phyloP scores from a whole-genome alignment of 1,140 invertebrate genomes.

The Oryctes rhinoceros region DNA sequence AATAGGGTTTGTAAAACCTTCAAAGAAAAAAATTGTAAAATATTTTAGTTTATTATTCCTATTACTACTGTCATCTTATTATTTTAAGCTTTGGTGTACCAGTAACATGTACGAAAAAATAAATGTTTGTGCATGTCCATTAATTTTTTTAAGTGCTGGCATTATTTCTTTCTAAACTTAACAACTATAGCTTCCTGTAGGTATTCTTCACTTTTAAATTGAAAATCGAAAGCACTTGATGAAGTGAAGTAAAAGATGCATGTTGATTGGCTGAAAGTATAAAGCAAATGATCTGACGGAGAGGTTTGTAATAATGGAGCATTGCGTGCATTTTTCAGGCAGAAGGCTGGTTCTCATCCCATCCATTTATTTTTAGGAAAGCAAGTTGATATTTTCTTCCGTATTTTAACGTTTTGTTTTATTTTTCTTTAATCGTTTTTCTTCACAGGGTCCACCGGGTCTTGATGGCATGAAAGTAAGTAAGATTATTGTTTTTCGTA shows the following conservation, averaged over 20 bases:
- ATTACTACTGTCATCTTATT: slow-evolving; percentile 28
- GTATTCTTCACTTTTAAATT: not conserved
- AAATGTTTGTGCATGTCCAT: slow-evolving; percentile 62
- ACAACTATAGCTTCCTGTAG: slow-evolving; percentile 41
- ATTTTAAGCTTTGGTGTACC: slow-evolving; percentile 53
- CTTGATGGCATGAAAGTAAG: slow-evolving; percentile 79
- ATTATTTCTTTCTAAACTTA: slow-evolving; percentile 42
- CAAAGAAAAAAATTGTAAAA: slow-evolving; percentile 51
- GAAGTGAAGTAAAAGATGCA: not conserved
- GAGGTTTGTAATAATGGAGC: slow-evolving; percentile 15
- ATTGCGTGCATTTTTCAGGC: slow-evolving; percentile 37
- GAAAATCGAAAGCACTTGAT: slow-evolving; percentile 12
- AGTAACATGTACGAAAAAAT: slow-evolving; percentile 58
- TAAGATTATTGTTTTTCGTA: slow-evolving; percentile 34
- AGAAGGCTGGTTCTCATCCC: slow-evolving; percentile 38
- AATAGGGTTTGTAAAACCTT: slow-evolving; percentile 50
- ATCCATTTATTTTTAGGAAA: slow-evolving; percentile 41
- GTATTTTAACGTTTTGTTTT: slow-evolving; percentile 43
- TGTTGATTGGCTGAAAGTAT: not conserved
- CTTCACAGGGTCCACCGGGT: slow-evolving; percentile 74
- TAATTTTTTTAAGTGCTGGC: slow-evolving; percentile 48
- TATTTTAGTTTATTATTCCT: slow-evolving; percentile 51
- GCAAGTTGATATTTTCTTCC: not conserved
- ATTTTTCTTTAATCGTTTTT: slow-evolving; percentile 58
- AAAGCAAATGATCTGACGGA: not conserved